Percentiles rank a stretch among this genome's conserved stretches.
These are phyloP conservation scores for Baryphthengus martii DNA, from an alignment of 2,113 vertebrate genomes.

Conservation along the genomic window DNA sequence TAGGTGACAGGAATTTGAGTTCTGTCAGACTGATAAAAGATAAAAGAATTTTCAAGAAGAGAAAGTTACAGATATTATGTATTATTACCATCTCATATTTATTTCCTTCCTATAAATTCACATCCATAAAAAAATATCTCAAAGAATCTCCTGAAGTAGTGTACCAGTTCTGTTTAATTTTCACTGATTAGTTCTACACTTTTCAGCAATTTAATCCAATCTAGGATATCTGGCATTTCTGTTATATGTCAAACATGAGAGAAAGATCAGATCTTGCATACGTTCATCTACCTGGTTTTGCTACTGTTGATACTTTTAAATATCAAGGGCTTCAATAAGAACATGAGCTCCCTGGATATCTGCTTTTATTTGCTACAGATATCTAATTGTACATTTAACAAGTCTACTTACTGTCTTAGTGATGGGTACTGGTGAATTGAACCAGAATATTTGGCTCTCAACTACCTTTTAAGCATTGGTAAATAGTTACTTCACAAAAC, in stretches of 20 bases:
- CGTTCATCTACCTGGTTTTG: background rate
- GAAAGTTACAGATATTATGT: background rate
- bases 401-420: background rate
- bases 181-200: background rate
- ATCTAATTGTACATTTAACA: background rate
- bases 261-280: background rate
- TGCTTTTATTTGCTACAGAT: background rate
- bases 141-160: background rate
- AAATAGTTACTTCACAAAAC: conserved; percentile 65
- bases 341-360: background rate
- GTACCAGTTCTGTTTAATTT: background rate
- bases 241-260: background rate
- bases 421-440: conserved; percentile 25
- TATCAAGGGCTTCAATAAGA: background rate
- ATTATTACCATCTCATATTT: background rate
- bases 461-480: conserved; percentile 53
- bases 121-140: background rate
- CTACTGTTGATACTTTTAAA: background rate
- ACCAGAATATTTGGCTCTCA: conserved; percentile 46
- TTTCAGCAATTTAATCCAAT: background rate
- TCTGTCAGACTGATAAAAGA: background rate
- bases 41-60: background rate
- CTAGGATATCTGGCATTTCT: background rate
- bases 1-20: background rate
- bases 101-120: background rate